Conservation (phyloP, 2,888 invertebrate genomes). For the Sinelater perroti region DNA sequence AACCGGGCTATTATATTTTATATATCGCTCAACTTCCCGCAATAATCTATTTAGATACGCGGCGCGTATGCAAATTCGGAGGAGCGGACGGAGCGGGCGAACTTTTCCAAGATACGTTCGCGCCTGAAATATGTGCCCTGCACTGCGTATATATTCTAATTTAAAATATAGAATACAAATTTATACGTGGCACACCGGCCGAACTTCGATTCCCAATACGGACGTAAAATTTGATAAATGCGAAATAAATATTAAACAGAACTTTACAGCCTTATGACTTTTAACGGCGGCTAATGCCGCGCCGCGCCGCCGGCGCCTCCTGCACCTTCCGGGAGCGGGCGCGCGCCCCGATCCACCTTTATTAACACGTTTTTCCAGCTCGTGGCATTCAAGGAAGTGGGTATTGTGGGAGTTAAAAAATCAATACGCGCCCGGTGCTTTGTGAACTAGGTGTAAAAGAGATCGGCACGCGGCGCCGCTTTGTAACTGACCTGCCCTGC, state of each 20-base stretch:
- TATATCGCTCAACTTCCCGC: constrained; percentile 39
- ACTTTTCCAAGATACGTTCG: constrained; percentile 53
- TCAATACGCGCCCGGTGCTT: constrained; percentile 46
- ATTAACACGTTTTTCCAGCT: constrained; percentile 36
- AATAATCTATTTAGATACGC: constrained; percentile 42
- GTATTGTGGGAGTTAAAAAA: constrained; percentile 43
- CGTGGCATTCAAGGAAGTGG: constrained; percentile 37
- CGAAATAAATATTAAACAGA: constrained; percentile 61
- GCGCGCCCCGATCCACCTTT: constrained; percentile 16
- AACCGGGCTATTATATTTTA: constrained; percentile 42
- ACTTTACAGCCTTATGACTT: constrained; percentile 46
- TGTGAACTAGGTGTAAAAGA: constrained; percentile 52
- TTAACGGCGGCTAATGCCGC: constrained; percentile 22
- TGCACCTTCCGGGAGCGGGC: neutral
- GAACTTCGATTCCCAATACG: constrained; percentile 58
- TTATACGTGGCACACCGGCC: constrained; percentile 56
- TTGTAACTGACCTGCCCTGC: constrained; percentile 59
- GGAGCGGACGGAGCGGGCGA: constrained; percentile 56
- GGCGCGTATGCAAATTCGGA: constrained; percentile 57
- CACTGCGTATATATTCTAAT: constrained; percentile 62
- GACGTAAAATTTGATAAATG: constrained; percentile 62
- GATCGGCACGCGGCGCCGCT: constrained; percentile 54
- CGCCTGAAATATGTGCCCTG: constrained; percentile 61
- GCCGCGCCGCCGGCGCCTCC: neutral
- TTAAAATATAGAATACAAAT: constrained; percentile 64